phyloP scores from a whole-genome alignment of 2,113 vertebrate genomes.

The Hucho hucho region DNA sequence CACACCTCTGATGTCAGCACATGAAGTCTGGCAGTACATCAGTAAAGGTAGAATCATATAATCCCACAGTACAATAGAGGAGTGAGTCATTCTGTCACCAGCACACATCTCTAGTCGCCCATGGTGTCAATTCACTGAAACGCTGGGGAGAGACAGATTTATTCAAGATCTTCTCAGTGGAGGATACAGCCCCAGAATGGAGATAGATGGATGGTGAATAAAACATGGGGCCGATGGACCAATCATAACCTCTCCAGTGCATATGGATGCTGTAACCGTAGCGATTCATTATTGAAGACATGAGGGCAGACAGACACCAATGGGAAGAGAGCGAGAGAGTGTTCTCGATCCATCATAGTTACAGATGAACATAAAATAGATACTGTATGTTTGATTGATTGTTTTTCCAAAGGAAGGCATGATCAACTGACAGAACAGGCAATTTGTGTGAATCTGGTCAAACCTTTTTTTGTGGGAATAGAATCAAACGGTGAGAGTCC shows the following conservation, averaged over 20 bases:
- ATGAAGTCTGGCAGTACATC: no score
- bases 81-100: no score
- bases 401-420: neutral
- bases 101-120: neutral
- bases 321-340: neutral
- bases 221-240: constrained; percentile 1
- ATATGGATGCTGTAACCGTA: constrained; percentile 13
- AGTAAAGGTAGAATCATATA: no score
- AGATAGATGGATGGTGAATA: no score
- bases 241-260: constrained; percentile 27
- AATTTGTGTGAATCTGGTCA: no score
- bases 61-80: no score
- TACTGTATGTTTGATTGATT: neutral
- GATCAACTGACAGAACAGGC: neutral
- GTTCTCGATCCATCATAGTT: no score
- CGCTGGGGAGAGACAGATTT: neutral
- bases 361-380: no score
- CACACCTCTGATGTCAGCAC: no score
- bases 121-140: constrained; percentile 11
- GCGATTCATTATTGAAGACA: constrained; percentile 32
- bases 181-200: no score
- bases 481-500: neutral
- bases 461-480: no score
- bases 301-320: neutral
- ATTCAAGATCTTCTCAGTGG: no score